These are phyloP conservation scores for Astropecten irregularis DNA, from an alignment of 53 echinoderm and acorn worm genomes.

Conservation along the genomic window DNA sequence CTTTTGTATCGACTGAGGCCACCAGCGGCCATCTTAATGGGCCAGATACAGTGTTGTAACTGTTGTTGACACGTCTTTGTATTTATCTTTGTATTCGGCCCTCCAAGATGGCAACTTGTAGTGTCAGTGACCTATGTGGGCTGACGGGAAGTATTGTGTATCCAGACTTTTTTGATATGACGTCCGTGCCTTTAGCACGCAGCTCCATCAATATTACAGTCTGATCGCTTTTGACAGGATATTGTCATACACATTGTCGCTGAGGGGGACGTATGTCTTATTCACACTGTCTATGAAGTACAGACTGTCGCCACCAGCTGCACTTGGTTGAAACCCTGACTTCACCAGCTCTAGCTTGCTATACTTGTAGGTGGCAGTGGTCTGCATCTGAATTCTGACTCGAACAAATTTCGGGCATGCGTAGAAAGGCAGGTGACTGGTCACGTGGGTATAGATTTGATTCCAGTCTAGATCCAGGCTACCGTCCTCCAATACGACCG, in stretches of 20 bases:
- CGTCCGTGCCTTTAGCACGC: too few relatives aligned
- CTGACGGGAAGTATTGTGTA: too few relatives aligned
- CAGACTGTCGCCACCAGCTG: constrained; percentile 12
- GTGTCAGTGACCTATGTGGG: too few relatives aligned
- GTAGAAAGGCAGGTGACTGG: constrained; percentile 36
- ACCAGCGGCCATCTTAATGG: too few relatives aligned
- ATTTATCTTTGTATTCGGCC: too few relatives aligned
- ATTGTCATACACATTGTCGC: constrained; percentile 2
- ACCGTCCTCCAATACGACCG: constrained; percentile 38
- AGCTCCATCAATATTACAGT: neutral
- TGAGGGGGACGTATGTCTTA: constrained; percentile 36
- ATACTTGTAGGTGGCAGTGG: constrained; percentile 71
- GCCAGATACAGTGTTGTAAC: too few relatives aligned
- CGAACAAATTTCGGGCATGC: constrained; percentile 70
- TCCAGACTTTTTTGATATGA: too few relatives aligned
- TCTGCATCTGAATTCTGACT: constrained; percentile 58
- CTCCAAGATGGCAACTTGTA: too few relatives aligned
- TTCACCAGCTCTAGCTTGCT: constrained; percentile 62
- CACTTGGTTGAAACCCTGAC: constrained; percentile 65
- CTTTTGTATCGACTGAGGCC: too few relatives aligned
- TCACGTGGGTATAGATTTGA: constrained; percentile 43
- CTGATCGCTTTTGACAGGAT: constrained; percentile 10
- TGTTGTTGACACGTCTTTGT: too few relatives aligned
- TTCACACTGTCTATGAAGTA: constrained; percentile 40
- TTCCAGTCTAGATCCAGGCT: constrained; percentile 4